phyloP scores from a whole-genome alignment of 2,797 vertebrate genomes.

The Cynodonichthys magdalenae region DNA sequence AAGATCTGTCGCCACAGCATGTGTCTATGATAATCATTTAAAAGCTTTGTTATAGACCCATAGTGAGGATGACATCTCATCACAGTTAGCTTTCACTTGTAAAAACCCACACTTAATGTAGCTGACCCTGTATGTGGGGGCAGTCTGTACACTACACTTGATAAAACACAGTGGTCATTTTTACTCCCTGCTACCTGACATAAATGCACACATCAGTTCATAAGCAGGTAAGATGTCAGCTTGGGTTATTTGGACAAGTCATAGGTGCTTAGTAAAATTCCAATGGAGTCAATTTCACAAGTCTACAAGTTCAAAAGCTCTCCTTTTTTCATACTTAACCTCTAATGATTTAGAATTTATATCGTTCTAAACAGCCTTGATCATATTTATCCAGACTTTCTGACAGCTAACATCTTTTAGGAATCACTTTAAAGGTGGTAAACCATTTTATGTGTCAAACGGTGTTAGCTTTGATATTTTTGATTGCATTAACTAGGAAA shows the following conservation, averaged over 20 bases:
- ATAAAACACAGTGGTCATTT: constrained; percentile 40
- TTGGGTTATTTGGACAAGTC: constrained; percentile 22
- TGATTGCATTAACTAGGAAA: no score
- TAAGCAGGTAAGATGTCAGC: constrained; percentile 26
- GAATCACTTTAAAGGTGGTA: no score
- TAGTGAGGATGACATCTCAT: constrained; percentile 30
- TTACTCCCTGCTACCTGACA: background rate
- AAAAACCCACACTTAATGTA: constrained; percentile 27
- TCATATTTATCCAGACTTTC: no score
- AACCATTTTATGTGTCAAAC: no score
- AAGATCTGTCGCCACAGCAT: constrained; percentile 38
- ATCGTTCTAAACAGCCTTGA: no score
- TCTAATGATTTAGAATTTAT: no score
- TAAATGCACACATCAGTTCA: background rate
- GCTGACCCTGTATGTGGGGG: constrained; percentile 48
- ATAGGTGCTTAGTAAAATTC: constrained; percentile 1
- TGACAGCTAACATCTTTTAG: no score
- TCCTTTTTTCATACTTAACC: no score
- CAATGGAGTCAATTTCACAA: no score
- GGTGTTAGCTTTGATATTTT: no score
- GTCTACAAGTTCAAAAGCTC: no score
- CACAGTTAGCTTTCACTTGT: constrained; percentile 23
- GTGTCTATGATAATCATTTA: constrained; percentile 33
- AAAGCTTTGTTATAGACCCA: constrained; percentile 21
- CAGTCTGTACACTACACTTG: constrained; percentile 26